Base-by-base conservation (phyloP, 2,888 invertebrate genomes). In the Dolichomitus sp. region DNA sequence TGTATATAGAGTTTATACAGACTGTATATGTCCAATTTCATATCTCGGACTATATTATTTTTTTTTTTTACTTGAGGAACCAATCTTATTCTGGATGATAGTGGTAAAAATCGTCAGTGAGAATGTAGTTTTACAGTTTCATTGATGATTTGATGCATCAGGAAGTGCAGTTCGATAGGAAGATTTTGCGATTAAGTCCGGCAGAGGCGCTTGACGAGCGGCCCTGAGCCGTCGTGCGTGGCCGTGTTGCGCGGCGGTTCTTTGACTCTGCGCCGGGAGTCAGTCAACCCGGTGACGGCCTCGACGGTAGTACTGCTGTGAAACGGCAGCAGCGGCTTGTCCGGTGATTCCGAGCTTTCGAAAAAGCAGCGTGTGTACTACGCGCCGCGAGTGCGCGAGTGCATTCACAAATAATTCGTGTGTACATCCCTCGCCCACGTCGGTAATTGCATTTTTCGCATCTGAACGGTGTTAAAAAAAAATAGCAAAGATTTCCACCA, bases 221-320 rank as follows among this genome's bases (percentile, higher is more conserved):
- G 73, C 84, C 88, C 90, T 89, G 90, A 75, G 80, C 76, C 80
- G 84, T 70, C 89, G 85, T 91, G 92, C 91, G 92, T 90, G 88
- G 88, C 80, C 77, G 82, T 74, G 88, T 86, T 91, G 92, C 92
- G 92, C 93, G 88, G 81, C 87, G 87, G 92, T 90, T 89, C 89
- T 90, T 91, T 91, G 91, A 91, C 90, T 89, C 90, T 81, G 87
- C 68, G 88, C 86, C 86, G 88, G 85, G 90, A 92, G 93, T 93
- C 93, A 93, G 93, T 93, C 93, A 93, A 93, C 93, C 90, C 93
- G 90, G 91, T 91, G 93, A 90, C 92, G 92, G 90, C 89, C 87
- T 76, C 81, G 84, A 76, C 85, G 84, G 82, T 83, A 88, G 88
- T 86, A 85, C 68, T 66, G 78, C 78, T 73, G 81, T 69, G 57